A percentile compares a stretch with the other conserved stretches of the same genome.
Conservation (phyloP, 2,797 vertebrate genomes). For the Calcarius lapponicus region DNA sequence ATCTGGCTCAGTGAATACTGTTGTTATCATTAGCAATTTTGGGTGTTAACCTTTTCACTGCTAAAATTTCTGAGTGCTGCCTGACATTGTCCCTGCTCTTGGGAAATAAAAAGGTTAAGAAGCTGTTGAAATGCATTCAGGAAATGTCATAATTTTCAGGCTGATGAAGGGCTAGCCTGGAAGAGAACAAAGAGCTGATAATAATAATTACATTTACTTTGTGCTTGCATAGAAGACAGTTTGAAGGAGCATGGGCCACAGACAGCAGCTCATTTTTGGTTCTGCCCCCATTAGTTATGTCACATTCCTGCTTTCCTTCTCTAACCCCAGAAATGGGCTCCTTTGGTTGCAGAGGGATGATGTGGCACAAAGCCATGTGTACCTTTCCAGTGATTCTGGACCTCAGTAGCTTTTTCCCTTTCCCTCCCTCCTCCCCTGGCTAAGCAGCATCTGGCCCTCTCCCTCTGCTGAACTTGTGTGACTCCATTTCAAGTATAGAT, state of each 20-base stretch:
- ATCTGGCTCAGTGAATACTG: conserved; percentile 38
- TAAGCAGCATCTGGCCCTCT: conserved; percentile 23
- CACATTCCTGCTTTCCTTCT: not conserved
- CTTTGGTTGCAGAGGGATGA: not conserved
- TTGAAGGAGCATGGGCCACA: not conserved
- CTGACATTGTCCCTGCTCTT: not conserved
- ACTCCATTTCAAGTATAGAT: conserved; percentile 64
- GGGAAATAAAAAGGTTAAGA: conserved; percentile 36
- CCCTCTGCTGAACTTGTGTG: conserved; percentile 31
- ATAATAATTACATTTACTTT: conserved; percentile 43
- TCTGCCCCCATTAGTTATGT: not conserved
- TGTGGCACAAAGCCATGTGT: not conserved
- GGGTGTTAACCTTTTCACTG: conserved; percentile 46
- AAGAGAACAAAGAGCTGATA: conserved; percentile 4
- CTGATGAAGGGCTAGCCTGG: conserved; percentile 35
- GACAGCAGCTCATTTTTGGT: not conserved
- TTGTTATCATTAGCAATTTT: conserved; percentile 36
- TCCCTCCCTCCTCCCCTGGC: not conserved
- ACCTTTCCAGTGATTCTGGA: not conserved
- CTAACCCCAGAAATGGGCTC: not conserved
- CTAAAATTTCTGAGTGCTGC: not conserved
- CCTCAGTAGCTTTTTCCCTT: not conserved
- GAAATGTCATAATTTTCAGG: conserved; percentile 42
- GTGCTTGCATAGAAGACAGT: not conserved
- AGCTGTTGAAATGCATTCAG: conserved; percentile 5